Evolutionary conservation across 2,113 vertebrate species (phyloP).

Genomic region (Bubalus kerabau): DNA sequence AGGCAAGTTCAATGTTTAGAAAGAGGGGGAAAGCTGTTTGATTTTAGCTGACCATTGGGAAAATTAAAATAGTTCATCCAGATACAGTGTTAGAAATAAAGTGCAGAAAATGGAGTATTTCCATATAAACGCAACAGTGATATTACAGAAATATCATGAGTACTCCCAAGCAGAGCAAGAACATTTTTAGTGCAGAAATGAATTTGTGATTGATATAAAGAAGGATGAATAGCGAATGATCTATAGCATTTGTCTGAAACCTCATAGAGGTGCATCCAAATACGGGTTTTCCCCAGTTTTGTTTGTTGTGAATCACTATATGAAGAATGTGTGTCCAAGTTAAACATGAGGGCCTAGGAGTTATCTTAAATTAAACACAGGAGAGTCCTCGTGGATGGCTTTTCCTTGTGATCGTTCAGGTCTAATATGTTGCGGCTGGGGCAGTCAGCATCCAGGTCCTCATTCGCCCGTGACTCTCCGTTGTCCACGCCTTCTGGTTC

Average conservation of each 20-base stretch:
- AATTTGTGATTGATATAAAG: not conserved
- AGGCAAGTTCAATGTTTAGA: slow-evolving; percentile 58
- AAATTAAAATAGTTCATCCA: slow-evolving; percentile 62
- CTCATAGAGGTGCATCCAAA: not conserved
- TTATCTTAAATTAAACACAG: not conserved
- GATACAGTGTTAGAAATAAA: slow-evolving; percentile 13
- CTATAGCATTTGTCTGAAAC: not conserved
- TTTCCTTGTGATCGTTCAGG: not conserved
- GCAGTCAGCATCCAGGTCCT: not conserved
- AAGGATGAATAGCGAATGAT: not conserved
- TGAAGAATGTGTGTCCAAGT: not conserved
- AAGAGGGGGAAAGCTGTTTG: slow-evolving; percentile 54
- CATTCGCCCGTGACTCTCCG: not conserved
- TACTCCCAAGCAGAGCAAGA: not conserved
- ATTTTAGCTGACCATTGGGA: slow-evolving; percentile 59
- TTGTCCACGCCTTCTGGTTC: too few species aligned
- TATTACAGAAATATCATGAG: not conserved
- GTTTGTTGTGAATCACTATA: not conserved
- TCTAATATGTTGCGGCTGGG: not conserved
- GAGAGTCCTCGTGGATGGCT: not conserved
- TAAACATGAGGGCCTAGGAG: not conserved
- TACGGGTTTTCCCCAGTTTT: not conserved
- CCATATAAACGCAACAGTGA: slow-evolving; percentile 24
- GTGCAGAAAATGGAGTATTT: slow-evolving; percentile 69
- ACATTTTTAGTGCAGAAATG: not conserved